A percentile compares a stretch with the other conserved stretches of the same genome.
Evolutionary conservation across 2,113 vertebrate genomes (phyloP).

Genomic region (Malurus elegans): DNA sequence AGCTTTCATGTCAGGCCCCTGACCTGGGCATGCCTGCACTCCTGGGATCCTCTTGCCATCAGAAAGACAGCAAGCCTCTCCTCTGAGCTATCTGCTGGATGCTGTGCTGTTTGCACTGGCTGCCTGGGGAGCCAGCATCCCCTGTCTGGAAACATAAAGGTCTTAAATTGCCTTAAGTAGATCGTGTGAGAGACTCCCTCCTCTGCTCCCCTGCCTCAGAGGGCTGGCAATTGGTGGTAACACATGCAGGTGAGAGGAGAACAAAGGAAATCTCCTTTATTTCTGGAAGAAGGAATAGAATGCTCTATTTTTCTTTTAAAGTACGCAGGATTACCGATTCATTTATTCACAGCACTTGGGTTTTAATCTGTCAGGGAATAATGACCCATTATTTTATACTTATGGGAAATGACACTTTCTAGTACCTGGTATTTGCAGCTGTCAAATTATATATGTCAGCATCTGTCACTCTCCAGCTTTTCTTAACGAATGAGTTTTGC

Average conservation of each 20-base stretch:
- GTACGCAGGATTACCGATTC: constrained; percentile 41
- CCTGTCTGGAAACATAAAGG: neutral
- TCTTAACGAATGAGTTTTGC: constrained; percentile 41
- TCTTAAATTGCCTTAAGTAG: neutral
- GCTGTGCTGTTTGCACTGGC: neutral
- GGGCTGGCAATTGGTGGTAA: neutral
- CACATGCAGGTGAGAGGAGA: constrained; percentile 11
- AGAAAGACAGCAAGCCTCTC: neutral
- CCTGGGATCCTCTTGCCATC: neutral
- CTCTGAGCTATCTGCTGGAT: neutral
- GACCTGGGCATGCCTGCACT: accelerated
- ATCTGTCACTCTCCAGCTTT: constrained; percentile 30
- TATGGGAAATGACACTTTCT: constrained; percentile 64
- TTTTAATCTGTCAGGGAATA: constrained; percentile 66
- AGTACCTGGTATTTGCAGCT: constrained; percentile 57
- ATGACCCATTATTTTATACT: constrained; percentile 67
- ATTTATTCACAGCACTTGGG: constrained; percentile 54
- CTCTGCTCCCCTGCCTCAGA: neutral
- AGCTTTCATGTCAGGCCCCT: neutral
- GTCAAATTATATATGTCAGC: constrained; percentile 57
- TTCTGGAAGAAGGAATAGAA: constrained; percentile 45
- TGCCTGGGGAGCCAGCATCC: neutral
- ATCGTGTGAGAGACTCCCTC: neutral
- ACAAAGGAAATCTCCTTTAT: constrained; percentile 57
- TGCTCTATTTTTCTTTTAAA: constrained; percentile 38